Percentiles rank a stretch among this genome's conserved stretches.
phyloP scores from a whole-genome alignment of 2,888 invertebrate genomes.

The Rugalucina vietnamica region DNA sequence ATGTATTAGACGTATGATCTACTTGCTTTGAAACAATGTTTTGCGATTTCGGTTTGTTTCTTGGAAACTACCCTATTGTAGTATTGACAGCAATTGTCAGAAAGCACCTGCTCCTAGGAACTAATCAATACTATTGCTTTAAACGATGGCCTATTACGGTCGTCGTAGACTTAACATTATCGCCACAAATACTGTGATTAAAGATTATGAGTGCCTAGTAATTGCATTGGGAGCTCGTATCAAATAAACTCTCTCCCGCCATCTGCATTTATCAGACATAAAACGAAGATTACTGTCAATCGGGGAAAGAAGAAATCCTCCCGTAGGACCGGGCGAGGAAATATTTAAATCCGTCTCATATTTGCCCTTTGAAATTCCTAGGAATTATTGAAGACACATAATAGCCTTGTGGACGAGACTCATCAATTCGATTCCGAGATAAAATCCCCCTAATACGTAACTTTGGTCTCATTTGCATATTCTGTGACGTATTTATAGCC shows the following conservation, averaged over 20 bases:
- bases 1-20: too few species aligned
- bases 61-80: too few species aligned
- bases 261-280: constrained; percentile 62
- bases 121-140: constrained; percentile 5
- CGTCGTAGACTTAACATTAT: constrained; percentile 6
- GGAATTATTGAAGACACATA: background rate
- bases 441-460: background rate
- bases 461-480: background rate
- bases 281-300: constrained; percentile 60
- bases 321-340: constrained; percentile 46
- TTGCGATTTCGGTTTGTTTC: too few species aligned
- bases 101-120: background rate
- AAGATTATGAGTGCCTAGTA: constrained; percentile 55
- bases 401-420: background rate
- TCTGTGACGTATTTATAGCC: background rate
- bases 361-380: constrained; percentile 52
- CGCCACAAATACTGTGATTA: constrained; percentile 54
- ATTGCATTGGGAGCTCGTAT: constrained; percentile 61
- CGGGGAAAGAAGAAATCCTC: constrained; percentile 37
- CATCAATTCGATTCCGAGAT: background rate
- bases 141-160: background rate
- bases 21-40: too few species aligned
- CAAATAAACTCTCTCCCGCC: constrained; percentile 46
- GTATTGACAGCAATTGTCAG: background rate
- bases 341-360: constrained; percentile 57